Evolutionary conservation across 2,888 invertebrate genomes (phyloP).

Genomic region (Catotricha subobsoleta): DNA sequence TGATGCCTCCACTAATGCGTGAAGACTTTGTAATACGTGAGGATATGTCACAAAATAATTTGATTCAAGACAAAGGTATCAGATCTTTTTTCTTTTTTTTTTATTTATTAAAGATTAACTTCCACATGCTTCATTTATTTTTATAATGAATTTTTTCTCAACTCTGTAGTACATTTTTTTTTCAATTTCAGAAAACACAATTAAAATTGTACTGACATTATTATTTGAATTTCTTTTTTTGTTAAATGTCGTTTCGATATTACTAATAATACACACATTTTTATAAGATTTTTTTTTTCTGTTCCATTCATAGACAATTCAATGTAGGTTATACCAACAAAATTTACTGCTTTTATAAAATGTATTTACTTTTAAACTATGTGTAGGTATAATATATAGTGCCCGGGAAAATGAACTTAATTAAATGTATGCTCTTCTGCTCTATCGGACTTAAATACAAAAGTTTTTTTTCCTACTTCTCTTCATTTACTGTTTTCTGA

Average conservation of each 20-base stretch:
- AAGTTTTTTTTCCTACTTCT: too few species aligned
- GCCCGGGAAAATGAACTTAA: slow-evolving; percentile 2
- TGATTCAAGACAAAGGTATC: slow-evolving; percentile 2
- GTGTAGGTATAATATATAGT: neutral
- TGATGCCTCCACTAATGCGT: slow-evolving; percentile 1
- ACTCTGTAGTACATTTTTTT: neutral
- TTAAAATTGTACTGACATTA: slow-evolving; percentile 2
- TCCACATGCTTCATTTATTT: neutral
- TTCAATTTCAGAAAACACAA: neutral
- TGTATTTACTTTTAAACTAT: neutral
- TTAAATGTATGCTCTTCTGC: slow-evolving; percentile 1
- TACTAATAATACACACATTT: neutral
- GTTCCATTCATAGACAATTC: neutral
- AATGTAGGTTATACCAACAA: slow-evolving; percentile 2
- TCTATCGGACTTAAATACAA: neutral
- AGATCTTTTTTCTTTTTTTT: neutral
- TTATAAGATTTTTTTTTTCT: neutral
- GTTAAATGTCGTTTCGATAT: too few species aligned
- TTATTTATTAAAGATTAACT: neutral
- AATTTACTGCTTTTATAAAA: slow-evolving; percentile 1
- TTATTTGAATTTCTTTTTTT: neutral
- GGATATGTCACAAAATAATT: neutral
- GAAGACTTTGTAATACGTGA: slow-evolving; percentile 1
- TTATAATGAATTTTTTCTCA: neutral
- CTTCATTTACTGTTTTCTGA: too few species aligned